phyloP scores from a whole-genome alignment of 1,140 invertebrate genomes.

The Sarcophaga peregrina region DNA sequence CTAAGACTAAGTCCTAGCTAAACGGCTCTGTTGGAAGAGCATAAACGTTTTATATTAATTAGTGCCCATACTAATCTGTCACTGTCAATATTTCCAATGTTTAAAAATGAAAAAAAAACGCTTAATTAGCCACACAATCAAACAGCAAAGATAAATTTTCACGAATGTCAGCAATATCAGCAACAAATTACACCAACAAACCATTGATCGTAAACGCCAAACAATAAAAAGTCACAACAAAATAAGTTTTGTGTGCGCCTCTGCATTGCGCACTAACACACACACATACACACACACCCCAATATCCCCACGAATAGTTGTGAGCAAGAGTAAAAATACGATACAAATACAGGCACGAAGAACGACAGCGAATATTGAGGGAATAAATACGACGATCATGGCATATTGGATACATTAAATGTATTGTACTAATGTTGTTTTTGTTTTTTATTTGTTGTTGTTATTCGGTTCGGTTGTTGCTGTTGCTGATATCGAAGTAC shows the following conservation, averaged over 20 bases:
- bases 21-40: too few relatives aligned
- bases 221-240: not conserved
- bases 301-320: not conserved
- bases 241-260: conserved; percentile 13
- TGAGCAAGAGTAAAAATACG: not conserved
- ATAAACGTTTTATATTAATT: too few relatives aligned
- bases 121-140: too few relatives aligned
- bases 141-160: not conserved
- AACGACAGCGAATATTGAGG: not conserved
- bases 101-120: too few relatives aligned
- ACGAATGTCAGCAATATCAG: not conserved
- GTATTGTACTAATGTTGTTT: too few relatives aligned
- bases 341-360: not conserved
- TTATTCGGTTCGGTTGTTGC: conserved; percentile 6
- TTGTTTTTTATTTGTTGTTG: too few relatives aligned
- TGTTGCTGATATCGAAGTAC: conserved; percentile 9
- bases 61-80: too few relatives aligned
- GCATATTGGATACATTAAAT: conserved; percentile 2
- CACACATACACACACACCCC: not conserved
- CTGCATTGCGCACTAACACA: conserved; percentile 8
- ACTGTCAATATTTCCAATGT: too few relatives aligned
- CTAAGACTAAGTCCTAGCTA: too few relatives aligned
- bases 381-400: not conserved
- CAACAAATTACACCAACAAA: not conserved
- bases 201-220: not conserved